phyloP scores from a whole-genome alignment of 30 jellyfish, hydroid and myxozoan genomes.

The Nemopilema nomurai region DNA sequence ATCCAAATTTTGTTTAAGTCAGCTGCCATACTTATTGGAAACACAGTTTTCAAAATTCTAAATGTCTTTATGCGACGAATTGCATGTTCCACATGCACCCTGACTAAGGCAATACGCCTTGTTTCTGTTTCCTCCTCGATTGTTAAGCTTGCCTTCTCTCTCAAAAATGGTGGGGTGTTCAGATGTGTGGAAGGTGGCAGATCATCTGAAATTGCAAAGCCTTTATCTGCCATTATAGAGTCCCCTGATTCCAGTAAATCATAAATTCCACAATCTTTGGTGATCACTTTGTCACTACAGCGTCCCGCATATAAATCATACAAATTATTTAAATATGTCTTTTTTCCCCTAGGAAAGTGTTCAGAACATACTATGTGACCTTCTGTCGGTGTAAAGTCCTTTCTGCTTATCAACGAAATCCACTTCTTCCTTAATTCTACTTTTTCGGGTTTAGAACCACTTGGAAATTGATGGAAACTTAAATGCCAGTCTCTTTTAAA shows the following conservation, averaged over 20 bases:
- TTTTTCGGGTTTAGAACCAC: background rate
- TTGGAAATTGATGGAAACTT: slow-evolving; percentile 12
- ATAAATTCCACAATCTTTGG: slow-evolving; percentile 18
- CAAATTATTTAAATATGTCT: slow-evolving; percentile 4
- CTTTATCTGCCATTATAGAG: slow-evolving; percentile 51
- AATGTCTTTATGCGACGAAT: slow-evolving; percentile 52
- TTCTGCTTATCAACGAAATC: slow-evolving; percentile 35
- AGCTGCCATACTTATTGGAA: slow-evolving; percentile 38
- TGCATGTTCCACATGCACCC: slow-evolving; percentile 74
- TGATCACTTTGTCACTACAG: slow-evolving; percentile 23
- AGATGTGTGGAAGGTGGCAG: slow-evolving; percentile 41
- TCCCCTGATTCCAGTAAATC: slow-evolving; percentile 9
- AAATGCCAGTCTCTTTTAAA: slow-evolving; percentile 4
- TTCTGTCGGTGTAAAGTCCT: slow-evolving; percentile 9
- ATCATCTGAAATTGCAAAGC: slow-evolving; percentile 32
- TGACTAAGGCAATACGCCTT: slow-evolving; percentile 63
- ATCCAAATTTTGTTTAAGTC: slow-evolving; percentile 32
- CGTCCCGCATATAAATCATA: slow-evolving; percentile 14
- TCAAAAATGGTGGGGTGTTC: slow-evolving; percentile 65
- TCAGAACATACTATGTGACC: slow-evolving; percentile 20
- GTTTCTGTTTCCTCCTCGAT: slow-evolving; percentile 61
- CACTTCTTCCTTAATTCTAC: slow-evolving; percentile 27
- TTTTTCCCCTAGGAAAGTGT: slow-evolving; percentile 24
- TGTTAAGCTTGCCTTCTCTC: slow-evolving; percentile 15
- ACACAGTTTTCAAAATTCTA: slow-evolving; percentile 15